Percentiles rank a stretch among this genome's conserved stretches.
These are phyloP conservation scores for Tupaia tana DNA, from an alignment of 2,113 vertebrate genomes.

Conservation along the genomic window DNA sequence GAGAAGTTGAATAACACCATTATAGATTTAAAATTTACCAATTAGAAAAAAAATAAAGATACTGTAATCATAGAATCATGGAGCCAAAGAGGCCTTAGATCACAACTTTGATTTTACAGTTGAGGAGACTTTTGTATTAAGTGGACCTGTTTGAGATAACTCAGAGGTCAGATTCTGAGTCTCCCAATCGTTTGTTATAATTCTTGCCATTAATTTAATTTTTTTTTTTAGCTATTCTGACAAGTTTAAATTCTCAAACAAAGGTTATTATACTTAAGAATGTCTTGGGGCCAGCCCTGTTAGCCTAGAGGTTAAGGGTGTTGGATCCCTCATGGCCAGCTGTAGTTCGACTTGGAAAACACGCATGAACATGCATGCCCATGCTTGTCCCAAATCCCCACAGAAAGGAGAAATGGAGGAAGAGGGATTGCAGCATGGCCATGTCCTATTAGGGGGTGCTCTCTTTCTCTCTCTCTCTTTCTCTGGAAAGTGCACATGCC, in stretches of 20 bases:
- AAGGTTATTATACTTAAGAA: background rate
- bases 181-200: background rate
- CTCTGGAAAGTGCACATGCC: no score
- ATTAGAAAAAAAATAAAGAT: background rate
- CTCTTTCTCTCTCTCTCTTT: no score
- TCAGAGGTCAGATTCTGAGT: background rate
- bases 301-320: no score
- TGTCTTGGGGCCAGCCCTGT: no score
- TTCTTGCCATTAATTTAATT: background rate
- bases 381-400: no score
- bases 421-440: no score
- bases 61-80: background rate
- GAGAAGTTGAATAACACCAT: background rate
- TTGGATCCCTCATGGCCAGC: no score
- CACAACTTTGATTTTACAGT: slow-evolving; percentile 20
- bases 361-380: no score
- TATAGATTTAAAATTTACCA: background rate
- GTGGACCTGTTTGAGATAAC: background rate
- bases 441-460: no score
- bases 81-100: background rate
- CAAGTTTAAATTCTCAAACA: background rate
- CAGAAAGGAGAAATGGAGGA: no score
- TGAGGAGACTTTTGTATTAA: background rate
- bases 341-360: no score
- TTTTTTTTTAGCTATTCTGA: background rate